Base-by-base conservation (phyloP, 2,797 vertebrate species). In the Xerus rutilus region DNA sequence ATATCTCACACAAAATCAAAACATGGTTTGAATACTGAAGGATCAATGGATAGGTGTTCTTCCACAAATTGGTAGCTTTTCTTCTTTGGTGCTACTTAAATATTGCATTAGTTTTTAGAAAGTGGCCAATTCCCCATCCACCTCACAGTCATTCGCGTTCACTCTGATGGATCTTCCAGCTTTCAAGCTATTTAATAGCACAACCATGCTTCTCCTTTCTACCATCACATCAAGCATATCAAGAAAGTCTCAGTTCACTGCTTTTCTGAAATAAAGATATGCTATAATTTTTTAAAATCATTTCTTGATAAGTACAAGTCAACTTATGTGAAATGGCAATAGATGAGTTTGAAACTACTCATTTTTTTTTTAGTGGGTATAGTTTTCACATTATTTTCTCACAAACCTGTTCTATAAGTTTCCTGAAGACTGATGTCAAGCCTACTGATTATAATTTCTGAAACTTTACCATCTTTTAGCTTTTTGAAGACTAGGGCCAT, bases 1-100 rank as follows among this genome's bases (percentile, higher is more conserved):
- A 86, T 49, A 70, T 83, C 49, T 94, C 64, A 89, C 25, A 72
- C 13, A 86, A 91, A 92, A 74, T 77, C 65, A 59, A 65, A 77
- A 57, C 39, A 18, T 15, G 6, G 1, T 78, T 94, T 92, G 45
- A 79, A 20, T 57, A 12, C 73, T 39, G 8, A 95, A 86, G 28
- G 11, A 30, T n/a, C 11, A 43, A 18, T 67, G 39, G 23, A 23
- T 76, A 90, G n/a, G n/a, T 30, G 49, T 85, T 35, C 81, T 65
- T 79, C 59, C 35, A 77, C 3, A 11, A 57, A 45, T 70, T 73
- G 54, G 39, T 30, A 9, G 3, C 77, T 54, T 86, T 70, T 64
- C 30, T n/a, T 77, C 23, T 62, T 89, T 86, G 64, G 43, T 81
- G 23, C 30, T 85, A 49, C 2, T 84, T 84, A 67, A 67, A 90